phyloP scores from a whole-genome alignment of 2,113 vertebrate genomes.

The Aphelocoma coerulescens region DNA sequence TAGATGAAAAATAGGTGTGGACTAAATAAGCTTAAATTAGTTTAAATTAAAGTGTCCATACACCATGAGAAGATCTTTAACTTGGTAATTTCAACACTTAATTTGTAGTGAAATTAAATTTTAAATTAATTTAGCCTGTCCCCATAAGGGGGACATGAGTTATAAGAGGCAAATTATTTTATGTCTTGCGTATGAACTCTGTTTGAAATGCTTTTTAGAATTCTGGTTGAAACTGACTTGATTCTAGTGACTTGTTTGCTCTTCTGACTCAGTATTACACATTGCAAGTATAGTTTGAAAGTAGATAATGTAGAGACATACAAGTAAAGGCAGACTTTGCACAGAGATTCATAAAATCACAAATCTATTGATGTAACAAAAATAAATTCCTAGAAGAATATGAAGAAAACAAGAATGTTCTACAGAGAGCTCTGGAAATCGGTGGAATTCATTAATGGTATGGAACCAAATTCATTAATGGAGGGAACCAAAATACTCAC shows the following conservation, averaged over 20 bases:
- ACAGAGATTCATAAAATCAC: background rate
- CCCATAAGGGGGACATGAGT: background rate
- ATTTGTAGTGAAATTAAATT: background rate
- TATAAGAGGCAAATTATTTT: background rate
- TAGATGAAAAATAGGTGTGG: slow-evolving; percentile 31
- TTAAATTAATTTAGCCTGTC: background rate
- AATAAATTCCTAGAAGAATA: background rate
- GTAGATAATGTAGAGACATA: background rate
- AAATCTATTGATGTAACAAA: background rate
- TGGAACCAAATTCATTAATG: too few relatives aligned
- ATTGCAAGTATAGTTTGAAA: background rate
- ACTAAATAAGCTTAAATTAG: background rate
- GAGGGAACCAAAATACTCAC: background rate
- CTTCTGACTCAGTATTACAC: background rate
- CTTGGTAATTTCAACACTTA: background rate
- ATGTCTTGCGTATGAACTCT: background rate
- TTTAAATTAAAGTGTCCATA: background rate
- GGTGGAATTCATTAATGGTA: background rate
- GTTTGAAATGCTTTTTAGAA: background rate
- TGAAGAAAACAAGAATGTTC: background rate
- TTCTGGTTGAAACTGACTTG: background rate
- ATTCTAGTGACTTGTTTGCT: background rate
- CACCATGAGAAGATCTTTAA: background rate
- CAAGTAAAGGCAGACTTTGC: background rate
- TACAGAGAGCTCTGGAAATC: background rate